Base-by-base conservation (phyloP, 2,888 invertebrate genomes). In the Acanthococcus lagerstroemiae region DNA sequence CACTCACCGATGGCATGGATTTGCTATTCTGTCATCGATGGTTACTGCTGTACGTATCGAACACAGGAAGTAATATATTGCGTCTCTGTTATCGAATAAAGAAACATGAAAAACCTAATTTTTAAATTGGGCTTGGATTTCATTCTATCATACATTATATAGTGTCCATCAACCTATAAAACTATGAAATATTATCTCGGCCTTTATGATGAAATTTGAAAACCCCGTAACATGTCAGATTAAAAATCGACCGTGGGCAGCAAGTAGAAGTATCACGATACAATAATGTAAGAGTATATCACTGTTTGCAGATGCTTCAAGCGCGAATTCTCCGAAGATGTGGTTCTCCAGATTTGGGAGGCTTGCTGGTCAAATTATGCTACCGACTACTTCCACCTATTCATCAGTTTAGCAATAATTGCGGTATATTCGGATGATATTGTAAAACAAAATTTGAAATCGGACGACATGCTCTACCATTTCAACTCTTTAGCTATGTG, bases 361-460 rank as follows among this genome's bases (percentile, higher is more conserved):
- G 89, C 94, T 2, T 96, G 95, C 78, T 96, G 96, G 96, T 88
- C 94, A 0, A 93, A 93, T 78, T 95, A 93, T 77, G 84, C 94
- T 74, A 95, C 95, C 0, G 92, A 94, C 76, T 94, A 94, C 77
- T 96, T 96, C 79, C 95, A 96, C 75, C 79, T 96, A 73, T 96
- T 96, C 78, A 81, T 96, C 66, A 94, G 94, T 74, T 81, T 94
- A 71, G 90, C 95, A 65, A 94, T 96, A 73, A 87, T 95, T 69
- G 88, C 89, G 46, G 90, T 94, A 27, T 96, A 95, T 75, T 88
- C 88, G 3, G 92, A 92, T 73, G 93, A 93, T 77, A 92, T 95
- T 63, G 88, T 95, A 70, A 89, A 91, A 30, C 95, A 95, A 78
- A 87, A 89, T 73, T 80, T 95, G 55, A 85, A 92, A 71, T 88